Evolutionary conservation across 2,797 vertebrate species (phyloP), one percentile per base, ranked within the genome.

Genomic region (Platalea minor): DNA sequence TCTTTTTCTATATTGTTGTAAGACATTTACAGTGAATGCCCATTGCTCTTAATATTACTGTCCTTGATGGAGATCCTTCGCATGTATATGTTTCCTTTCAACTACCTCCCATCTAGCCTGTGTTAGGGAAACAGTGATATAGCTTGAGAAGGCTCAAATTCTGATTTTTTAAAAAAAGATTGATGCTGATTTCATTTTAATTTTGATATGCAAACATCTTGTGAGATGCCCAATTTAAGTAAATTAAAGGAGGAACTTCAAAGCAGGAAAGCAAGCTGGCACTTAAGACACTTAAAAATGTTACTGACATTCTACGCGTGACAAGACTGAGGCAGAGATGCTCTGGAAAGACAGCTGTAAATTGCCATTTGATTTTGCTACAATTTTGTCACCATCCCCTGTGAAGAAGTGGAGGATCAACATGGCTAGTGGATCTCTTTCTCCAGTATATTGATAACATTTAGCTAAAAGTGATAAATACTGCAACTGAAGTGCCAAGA

Each of bases 391-490:
- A 81, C 81, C 45, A 39, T 67, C 11, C 70, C 78, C 59, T n/a
- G 19, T n/a, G 46, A 75, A 93, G 77, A 59, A 80, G 70, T 0
- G 35, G 45, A 85, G 46, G 76, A 91, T 78, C 89, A 56, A 90
- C 96, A 84, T 19, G 18, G 68, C 11, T 50, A 5, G 9, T 39
- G 64, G 91, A 90, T 90, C 37, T 80, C 50, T 65, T 74, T 79
- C 67, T 48, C 76, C 76, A 65, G n/a, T 74, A 18, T 68, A 84
- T 85, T 70, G 74, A 46, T 91, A 28, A 89, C 72, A 88, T 76
- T 95, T 95, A 89, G 89, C 85, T 91, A 56, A 73, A 72, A 65
- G 73, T 85, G 63, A 92, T 90, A 96, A 93, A 90, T 84, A 59
- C 63, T 63, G 57, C 57, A 93, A 37, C 26, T 29, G 13, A 91